Conservation (phyloP, 2,113 vertebrate species). For the Salvelinus sp. region DNA sequence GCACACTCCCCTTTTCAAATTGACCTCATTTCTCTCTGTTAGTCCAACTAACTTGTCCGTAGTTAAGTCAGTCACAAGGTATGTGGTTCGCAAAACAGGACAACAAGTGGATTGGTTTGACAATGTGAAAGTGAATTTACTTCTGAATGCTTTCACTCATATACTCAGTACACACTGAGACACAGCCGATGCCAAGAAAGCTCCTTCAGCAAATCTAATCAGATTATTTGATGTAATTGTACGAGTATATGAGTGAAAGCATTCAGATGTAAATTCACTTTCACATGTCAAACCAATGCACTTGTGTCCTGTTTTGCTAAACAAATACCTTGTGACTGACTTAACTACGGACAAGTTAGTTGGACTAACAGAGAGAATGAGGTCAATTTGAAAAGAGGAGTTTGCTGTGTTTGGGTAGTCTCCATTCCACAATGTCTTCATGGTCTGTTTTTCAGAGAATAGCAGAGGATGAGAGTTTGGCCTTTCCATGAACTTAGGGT, state of each 20-base stretch:
- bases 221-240: no score
- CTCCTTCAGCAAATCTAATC: no score
- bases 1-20: conserved; percentile 1
- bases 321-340: conserved; percentile 15
- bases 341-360: conserved; percentile 2
- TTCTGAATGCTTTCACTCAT: conserved; percentile 24
- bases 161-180: not conserved
- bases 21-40: conserved; percentile 21
- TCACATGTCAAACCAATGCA: conserved; percentile 20
- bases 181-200: no score
- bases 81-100: conserved; percentile 6
- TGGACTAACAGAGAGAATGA: conserved; percentile 24
- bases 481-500: no score
- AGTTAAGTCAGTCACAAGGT: conserved; percentile 14
- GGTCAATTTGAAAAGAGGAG: conserved; percentile 3
- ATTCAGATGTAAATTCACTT: conserved; percentile 7
- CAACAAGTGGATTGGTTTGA: conserved; percentile 16
- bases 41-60: conserved; percentile 9
- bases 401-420: conserved; percentile 23
- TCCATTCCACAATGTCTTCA: conserved; percentile 65
- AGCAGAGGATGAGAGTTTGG: no score
- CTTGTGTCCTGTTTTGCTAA: conserved; percentile 19
- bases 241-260: conserved; percentile 2
- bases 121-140: conserved; percentile 10
- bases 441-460: no score